Base-by-base conservation (phyloP, 2,888 invertebrate genomes). In the Tridacna crocea region DNA sequence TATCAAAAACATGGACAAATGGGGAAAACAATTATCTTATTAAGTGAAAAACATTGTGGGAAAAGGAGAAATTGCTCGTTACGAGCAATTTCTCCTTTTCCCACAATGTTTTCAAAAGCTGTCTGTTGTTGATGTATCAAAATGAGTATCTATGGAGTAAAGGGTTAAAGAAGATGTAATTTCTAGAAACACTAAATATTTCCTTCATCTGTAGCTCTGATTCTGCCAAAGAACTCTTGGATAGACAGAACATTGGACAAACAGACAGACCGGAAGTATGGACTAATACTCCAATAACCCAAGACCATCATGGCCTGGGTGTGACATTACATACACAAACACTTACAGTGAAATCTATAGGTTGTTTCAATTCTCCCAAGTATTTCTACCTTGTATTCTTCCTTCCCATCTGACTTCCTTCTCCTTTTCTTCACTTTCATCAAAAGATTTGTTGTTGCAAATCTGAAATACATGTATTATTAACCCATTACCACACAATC, bases 381-480 rank as follows among this genome's bases (percentile, higher is more conserved):
- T 19, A 95, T 89, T 87, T 94, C 93, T 6, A 93, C 88, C 70
- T 89, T 90, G 79, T 91, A 94, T 66, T 91, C 82, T 22, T 85
- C 89, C 13, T 80, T 80, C 8, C 80, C 86, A 63, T 87, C 86
- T 58, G 96, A 94, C 93, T 95, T 92, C 84, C 93, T 94, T 93
- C 95, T 96, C 93, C 94, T 95, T 10, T 97, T 95, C 61, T 88
- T 89, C 0, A 98, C 95, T 93, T 96, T 97, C 15, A 99, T 92
- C 70, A 98, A 93, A 24, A 98, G 95, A 11, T 97, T 97, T 1
- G 96, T 96, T n/a, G 79, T 79, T 51, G 26, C 60, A 17, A 66
- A 47, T 66, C 73, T 74, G 83, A 22, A 65, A 75, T 51, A 19
- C 24, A n/a, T n/a, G 19, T 26, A 10, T 66, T 8, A 36, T 66